Evolutionary conservation across 2,113 vertebrate genomes (phyloP).

Genomic region (Pelusios castaneus): DNA sequence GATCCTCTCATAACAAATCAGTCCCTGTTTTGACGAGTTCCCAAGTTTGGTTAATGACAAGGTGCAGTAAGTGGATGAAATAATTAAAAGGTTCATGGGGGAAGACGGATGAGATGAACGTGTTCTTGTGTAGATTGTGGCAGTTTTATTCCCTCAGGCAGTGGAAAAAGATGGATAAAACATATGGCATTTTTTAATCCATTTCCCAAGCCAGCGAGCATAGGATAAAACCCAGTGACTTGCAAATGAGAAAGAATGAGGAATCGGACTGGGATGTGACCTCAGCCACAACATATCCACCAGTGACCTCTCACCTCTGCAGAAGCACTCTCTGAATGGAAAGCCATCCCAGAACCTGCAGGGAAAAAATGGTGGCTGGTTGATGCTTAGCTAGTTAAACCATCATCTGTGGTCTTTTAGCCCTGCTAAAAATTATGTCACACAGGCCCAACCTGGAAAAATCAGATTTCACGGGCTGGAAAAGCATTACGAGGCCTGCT

Average conservation of each 20-base stretch:
- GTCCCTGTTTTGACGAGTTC: not conserved
- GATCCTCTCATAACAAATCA: not conserved
- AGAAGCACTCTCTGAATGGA: not conserved
- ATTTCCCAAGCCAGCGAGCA: not conserved
- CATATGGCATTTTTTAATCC: not conserved
- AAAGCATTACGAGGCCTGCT: not conserved
- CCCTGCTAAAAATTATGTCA: not conserved
- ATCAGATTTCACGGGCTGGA: not conserved
- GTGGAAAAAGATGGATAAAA: not conserved
- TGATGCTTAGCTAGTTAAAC: not conserved
- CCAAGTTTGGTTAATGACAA: not conserved
- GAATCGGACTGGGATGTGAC: not conserved
- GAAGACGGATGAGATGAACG: not conserved
- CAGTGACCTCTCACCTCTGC: not conserved
- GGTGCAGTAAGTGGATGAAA: not conserved
- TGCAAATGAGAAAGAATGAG: not conserved
- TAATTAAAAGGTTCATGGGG: not conserved
- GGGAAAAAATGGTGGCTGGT: not conserved
- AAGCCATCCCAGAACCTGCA: not conserved
- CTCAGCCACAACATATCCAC: not conserved
- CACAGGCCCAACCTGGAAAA: not conserved
- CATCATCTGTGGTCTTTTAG: not conserved
- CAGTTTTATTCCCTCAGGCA: not conserved
- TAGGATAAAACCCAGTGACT: too few relatives aligned
- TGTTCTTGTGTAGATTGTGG: too few relatives aligned